phyloP scores from a whole-genome alignment of 2,888 invertebrate species.

The Colletes collaris region DNA sequence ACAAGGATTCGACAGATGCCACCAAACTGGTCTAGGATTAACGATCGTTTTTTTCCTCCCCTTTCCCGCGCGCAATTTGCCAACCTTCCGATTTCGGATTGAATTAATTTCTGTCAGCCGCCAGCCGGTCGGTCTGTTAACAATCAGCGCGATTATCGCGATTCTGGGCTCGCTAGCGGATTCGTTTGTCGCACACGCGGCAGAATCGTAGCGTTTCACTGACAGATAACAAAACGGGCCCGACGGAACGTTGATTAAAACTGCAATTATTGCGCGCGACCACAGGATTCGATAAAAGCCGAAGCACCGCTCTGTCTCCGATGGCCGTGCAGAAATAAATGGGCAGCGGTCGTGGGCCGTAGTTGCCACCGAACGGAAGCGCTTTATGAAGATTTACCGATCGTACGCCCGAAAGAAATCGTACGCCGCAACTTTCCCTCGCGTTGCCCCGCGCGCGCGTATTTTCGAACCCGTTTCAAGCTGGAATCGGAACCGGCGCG shows the following conservation, averaged over 20 bases:
- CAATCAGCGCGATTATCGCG: conserved; percentile 71
- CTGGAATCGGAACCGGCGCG: conserved; percentile 2
- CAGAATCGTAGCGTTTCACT: conserved; percentile 56
- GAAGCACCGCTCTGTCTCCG: conserved; percentile 56
- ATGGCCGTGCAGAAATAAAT: conserved; percentile 51
- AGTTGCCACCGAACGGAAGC: conserved; percentile 25
- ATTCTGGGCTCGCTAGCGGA: conserved; percentile 43
- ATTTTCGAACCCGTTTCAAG: background rate
- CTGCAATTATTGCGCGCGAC: conserved; percentile 72
- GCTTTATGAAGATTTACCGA: conserved; percentile 54
- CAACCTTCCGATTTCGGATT: conserved; percentile 56
- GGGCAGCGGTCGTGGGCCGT: conserved; percentile 27
- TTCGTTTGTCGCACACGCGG: conserved; percentile 9
- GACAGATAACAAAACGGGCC: conserved; percentile 67
- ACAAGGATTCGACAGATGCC: too few relatives aligned
- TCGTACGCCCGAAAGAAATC: conserved; percentile 36
- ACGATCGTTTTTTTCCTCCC: conserved; percentile 1
- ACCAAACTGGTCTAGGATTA: background rate
- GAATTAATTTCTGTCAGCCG: conserved; percentile 67
- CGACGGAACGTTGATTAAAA: conserved; percentile 73
- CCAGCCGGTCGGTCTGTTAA: conserved; percentile 50
- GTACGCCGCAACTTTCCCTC: conserved; percentile 24
- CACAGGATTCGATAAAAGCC: conserved; percentile 72
- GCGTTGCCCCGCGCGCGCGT: background rate
- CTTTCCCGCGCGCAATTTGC: conserved; percentile 40